Evolutionary conservation across 2,797 vertebrate genomes (phyloP).

Genomic region (Spheniscus humboldti): DNA sequence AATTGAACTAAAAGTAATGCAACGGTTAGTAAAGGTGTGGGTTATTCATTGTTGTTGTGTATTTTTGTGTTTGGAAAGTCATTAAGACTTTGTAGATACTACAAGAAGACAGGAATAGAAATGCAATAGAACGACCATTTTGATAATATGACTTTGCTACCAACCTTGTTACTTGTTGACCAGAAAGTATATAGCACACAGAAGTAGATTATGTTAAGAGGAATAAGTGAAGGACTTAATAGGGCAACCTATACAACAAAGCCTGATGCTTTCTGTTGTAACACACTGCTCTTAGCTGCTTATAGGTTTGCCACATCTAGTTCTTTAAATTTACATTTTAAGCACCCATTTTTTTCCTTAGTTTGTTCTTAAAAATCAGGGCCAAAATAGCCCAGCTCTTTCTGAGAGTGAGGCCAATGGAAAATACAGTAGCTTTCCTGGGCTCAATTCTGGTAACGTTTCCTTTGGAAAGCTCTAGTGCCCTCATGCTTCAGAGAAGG

Average conservation of each 20-base stretch:
- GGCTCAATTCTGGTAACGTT: constrained; percentile 2
- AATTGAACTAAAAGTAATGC: neutral
- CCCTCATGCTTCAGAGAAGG: neutral
- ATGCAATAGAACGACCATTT: neutral
- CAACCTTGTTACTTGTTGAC: neutral
- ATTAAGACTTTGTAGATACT: neutral
- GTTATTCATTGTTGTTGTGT: neutral
- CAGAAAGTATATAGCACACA: neutral
- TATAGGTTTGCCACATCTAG: neutral
- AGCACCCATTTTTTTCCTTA: neutral
- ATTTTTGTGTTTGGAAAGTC: neutral
- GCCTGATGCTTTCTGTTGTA: neutral
- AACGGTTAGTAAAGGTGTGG: neutral
- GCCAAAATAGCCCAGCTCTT: neutral
- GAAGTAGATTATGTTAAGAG: neutral
- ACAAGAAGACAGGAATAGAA: neutral
- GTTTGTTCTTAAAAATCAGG: neutral
- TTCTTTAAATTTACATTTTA: neutral
- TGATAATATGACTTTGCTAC: neutral
- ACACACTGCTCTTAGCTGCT: neutral
- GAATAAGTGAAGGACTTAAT: neutral
- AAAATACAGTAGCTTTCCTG: constrained; percentile 37
- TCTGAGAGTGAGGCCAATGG: neutral
- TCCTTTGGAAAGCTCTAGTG: constrained; percentile 7
- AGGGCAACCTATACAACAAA: neutral